These are phyloP conservation scores for Progne subis DNA, from an alignment of 2,113 vertebrate species.

Conservation along the genomic window DNA sequence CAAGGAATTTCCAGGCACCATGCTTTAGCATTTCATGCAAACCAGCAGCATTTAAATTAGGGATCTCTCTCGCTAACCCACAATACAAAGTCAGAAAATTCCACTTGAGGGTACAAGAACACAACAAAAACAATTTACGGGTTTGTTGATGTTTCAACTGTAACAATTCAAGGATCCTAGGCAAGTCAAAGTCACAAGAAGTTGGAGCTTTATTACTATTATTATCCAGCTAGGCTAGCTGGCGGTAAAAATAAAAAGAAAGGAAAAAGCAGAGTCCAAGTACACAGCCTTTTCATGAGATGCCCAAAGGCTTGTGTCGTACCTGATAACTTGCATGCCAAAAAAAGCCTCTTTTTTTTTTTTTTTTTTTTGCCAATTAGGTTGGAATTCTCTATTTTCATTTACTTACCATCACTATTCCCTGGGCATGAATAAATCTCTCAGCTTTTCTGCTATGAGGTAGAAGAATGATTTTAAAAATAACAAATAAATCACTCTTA, in stretches of 20 bases:
- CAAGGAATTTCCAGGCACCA: conserved; percentile 3
- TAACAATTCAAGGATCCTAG: background rate
- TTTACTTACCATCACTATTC: background rate
- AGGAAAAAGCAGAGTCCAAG: background rate
- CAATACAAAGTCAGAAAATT: background rate
- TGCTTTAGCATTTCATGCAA: background rate
- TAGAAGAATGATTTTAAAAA: background rate
- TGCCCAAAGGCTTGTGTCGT: background rate
- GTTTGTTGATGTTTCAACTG: background rate
- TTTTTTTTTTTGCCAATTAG: background rate
- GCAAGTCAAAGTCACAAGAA: background rate
- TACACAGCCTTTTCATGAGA: background rate
- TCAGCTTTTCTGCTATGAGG: background rate
- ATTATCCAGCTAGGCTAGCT: background rate
- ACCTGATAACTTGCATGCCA: background rate
- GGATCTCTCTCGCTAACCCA: background rate
- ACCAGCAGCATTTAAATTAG: background rate
- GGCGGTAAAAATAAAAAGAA: background rate
- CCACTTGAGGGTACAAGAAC: background rate
- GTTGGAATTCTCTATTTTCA: background rate
- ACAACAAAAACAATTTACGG: background rate
- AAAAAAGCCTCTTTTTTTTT: background rate
- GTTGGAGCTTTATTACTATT: background rate
- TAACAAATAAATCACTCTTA: background rate
- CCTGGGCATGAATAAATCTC: background rate